Evolutionary conservation across 2,797 vertebrate species (phyloP), one percentile per base, ranked within the genome.

Genomic region (Tragopan temminckii): DNA sequence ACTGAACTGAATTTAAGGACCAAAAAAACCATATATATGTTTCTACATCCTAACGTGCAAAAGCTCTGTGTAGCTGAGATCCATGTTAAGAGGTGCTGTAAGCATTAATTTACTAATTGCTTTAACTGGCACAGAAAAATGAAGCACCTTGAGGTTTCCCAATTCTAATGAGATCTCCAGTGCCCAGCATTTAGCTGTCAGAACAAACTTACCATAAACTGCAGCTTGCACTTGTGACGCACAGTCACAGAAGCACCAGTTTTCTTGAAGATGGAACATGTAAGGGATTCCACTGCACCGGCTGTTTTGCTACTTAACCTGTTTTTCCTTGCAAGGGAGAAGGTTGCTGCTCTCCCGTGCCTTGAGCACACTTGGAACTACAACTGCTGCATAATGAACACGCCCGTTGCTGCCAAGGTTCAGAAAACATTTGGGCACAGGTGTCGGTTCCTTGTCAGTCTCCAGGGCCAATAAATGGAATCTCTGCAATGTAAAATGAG

Each of bases 361-460:
- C 74, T 91, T 53, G 33, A 90, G 69, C 64, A 36, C 25, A n/a
- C n/a, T 35, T 74, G 75, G 86, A 94, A 62, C 76, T 31, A 42
- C 12, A 57, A 12, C 36, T 75, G 53, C 77, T 76, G 62, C 18
- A 36, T 55, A 79, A 92, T 40, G 84, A 92, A 69, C 20, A 1
- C 16, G 74, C 82, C 64, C 83, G 42, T 59, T 9, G 1, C 76
- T 90, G 95, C 93, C 95, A 97, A 95, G 57, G n/a, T 71, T 87
- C 4, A 3, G 68, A 92, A 94, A 92, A 95, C 0, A 0, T 94
- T 91, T 93, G 89, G 96, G 94, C 97, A 95, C 97, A 97, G 97
- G 97, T 97, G 96, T 90, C 5, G 7, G 57, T 12, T 42, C 80
- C 89, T 94, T 76, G 85, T 95, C 96, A 92, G 96, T 93, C 95